Conservation (phyloP, 2,888 invertebrate species). For the Minunthozetes semirufus region DNA sequence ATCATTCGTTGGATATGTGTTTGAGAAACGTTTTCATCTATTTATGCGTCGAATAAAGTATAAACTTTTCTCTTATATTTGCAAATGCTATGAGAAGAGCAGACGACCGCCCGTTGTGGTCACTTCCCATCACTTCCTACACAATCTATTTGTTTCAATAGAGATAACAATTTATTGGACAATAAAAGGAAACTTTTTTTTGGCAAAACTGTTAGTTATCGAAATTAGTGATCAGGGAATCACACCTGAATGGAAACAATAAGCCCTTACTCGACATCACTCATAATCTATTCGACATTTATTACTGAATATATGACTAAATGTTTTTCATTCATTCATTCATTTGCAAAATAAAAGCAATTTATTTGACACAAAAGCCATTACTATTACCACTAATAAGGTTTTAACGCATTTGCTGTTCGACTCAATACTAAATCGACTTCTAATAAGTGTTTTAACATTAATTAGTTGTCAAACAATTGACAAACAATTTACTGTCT, state of each 20-base stretch:
- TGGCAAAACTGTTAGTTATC: background rate
- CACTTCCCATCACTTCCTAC: slow-evolving; percentile 28
- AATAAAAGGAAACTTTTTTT: slow-evolving; percentile 16
- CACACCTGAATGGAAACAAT: slow-evolving; percentile 27
- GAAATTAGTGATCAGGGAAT: slow-evolving; percentile 18
- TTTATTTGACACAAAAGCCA: background rate
- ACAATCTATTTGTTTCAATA: slow-evolving; percentile 25
- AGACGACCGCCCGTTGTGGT: slow-evolving; percentile 29
- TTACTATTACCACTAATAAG: background rate
- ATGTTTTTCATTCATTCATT: background rate
- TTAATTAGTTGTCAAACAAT: slow-evolving; percentile 3
- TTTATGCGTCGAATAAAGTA: slow-evolving; percentile 7
- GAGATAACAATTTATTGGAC: slow-evolving; percentile 26
- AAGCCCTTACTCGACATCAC: background rate
- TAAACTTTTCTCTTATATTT: background rate
- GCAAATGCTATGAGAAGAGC: background rate
- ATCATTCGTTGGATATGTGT: slow-evolving; percentile 8
- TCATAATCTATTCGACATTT: background rate
- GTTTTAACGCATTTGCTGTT: background rate
- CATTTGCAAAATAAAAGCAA: background rate
- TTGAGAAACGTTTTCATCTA: slow-evolving; percentile 10
- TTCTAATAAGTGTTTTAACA: background rate
- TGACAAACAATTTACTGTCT: background rate
- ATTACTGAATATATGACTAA: background rate
- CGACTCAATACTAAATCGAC: slow-evolving; percentile 3